These are phyloP conservation scores for Zosterops japonicus DNA, from an alignment of 2,113 vertebrate species.

Conservation along the genomic window DNA sequence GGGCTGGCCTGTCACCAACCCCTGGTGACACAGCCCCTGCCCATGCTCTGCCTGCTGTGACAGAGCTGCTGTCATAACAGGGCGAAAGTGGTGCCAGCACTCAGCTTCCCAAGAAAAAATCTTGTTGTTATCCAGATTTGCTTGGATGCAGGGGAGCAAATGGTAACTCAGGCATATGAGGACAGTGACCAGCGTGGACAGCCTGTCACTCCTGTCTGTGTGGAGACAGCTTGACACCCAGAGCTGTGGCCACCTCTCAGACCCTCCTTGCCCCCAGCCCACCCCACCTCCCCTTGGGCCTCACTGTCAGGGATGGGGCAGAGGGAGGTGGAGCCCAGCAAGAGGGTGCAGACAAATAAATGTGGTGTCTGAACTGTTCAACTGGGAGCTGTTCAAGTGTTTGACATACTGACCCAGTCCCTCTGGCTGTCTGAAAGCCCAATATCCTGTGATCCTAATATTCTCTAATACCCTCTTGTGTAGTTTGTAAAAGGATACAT, in stretches of 20 bases:
- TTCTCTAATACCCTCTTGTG: background rate
- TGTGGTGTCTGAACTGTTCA: background rate
- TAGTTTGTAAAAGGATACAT: background rate
- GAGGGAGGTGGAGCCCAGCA: background rate
- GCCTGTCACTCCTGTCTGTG: background rate
- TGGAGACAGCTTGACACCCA: background rate
- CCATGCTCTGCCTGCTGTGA: background rate
- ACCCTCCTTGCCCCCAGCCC: background rate
- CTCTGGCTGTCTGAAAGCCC: background rate
- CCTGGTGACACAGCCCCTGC: background rate
- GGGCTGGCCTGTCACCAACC: background rate
- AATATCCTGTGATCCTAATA: background rate
- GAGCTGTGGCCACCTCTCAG: background rate
- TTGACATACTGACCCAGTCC: background rate
- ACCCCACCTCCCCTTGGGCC: background rate
- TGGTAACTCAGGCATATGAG: background rate
- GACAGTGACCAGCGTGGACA: rapidly evolving
- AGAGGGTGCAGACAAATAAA: background rate
- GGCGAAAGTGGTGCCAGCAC: background rate
- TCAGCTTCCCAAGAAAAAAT: rapidly evolving
- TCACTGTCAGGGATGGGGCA: background rate
- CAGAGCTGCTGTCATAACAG: background rate
- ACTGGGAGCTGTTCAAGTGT: background rate
- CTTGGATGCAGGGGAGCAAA: too few relatives aligned
- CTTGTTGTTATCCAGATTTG: background rate